These are phyloP conservation scores for Arrhamphus sclerolepis DNA, from an alignment of 2,797 vertebrate species.

Conservation along the genomic window DNA sequence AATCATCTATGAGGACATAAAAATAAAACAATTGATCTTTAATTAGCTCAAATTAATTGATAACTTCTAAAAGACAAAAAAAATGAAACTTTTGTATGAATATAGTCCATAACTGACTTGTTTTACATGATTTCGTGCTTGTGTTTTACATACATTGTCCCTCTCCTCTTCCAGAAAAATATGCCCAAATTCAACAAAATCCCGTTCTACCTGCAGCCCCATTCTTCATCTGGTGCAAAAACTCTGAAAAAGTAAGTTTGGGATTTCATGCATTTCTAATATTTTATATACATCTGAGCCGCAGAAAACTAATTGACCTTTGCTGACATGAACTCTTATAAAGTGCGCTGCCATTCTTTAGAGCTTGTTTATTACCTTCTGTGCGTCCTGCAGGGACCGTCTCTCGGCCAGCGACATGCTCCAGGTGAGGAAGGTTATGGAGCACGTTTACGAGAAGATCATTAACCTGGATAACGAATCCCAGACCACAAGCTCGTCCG, in stretches of 20 bases:
- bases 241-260: constrained; percentile 97
- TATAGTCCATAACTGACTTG: too few relatives aligned
- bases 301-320: background rate
- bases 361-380: background rate
- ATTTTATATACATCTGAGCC: too few relatives aligned
- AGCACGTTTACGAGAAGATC: constrained; percentile 98
- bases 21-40: too few relatives aligned
- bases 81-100: too few relatives aligned
- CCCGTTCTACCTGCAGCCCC: constrained; percentile 99
- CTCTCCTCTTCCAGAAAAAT: constrained; percentile 89
- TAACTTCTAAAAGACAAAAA: too few relatives aligned
- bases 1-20: too few relatives aligned
- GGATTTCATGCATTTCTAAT: background rate
- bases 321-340: background rate
- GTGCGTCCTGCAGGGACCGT: constrained; percentile 83
- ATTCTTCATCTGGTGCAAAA: constrained; percentile 98
- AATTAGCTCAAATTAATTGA: too few relatives aligned
- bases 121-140: background rate
- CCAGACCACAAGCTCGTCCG: constrained; percentile 97
- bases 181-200: constrained; percentile 99
- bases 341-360: background rate
- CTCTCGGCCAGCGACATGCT: constrained; percentile 99
- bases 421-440: constrained; percentile 98
- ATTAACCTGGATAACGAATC: constrained; percentile 98
- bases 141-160: background rate